Conservation (phyloP, 35 echinoderm and acorn worm species). For the Strongylocentrotus purpuratus region DNA sequence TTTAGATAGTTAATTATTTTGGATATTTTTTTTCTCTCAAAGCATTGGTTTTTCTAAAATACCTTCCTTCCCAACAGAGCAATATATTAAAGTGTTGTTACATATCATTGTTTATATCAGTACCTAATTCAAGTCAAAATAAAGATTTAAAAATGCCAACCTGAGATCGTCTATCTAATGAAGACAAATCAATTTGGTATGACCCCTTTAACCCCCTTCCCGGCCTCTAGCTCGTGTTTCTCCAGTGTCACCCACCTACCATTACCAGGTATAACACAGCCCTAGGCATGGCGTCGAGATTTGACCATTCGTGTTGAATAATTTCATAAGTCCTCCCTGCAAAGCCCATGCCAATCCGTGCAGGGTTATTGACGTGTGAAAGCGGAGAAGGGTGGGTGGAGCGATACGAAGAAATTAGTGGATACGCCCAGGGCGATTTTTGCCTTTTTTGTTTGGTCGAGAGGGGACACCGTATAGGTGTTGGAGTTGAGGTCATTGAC, state of each 20-base stretch:
- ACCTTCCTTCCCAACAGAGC: too few species aligned
- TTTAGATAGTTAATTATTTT: too few species aligned
- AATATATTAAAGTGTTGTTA: too few species aligned
- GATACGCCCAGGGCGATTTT: background rate
- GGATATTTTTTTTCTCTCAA: too few species aligned
- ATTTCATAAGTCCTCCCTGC: background rate
- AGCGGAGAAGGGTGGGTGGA: background rate
- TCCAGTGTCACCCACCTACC: background rate
- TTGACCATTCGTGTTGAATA: constrained; percentile 34
- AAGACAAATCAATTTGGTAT: background rate
- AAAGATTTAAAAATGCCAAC: too few species aligned
- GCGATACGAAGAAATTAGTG: background rate
- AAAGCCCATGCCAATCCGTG: background rate
- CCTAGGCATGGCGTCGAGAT: background rate
- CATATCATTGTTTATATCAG: too few species aligned
- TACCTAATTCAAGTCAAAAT: too few species aligned
- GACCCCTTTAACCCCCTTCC: background rate
- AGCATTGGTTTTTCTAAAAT: too few species aligned
- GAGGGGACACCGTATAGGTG: background rate
- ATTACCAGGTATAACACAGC: background rate
- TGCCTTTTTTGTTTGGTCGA: background rate
- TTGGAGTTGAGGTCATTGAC: background rate
- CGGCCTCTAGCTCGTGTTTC: background rate
- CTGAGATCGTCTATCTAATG: too few species aligned
- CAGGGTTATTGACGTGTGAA: background rate